Evolutionary conservation across 2,888 invertebrate species (phyloP).

Genomic region (Lasioglossum morio): DNA sequence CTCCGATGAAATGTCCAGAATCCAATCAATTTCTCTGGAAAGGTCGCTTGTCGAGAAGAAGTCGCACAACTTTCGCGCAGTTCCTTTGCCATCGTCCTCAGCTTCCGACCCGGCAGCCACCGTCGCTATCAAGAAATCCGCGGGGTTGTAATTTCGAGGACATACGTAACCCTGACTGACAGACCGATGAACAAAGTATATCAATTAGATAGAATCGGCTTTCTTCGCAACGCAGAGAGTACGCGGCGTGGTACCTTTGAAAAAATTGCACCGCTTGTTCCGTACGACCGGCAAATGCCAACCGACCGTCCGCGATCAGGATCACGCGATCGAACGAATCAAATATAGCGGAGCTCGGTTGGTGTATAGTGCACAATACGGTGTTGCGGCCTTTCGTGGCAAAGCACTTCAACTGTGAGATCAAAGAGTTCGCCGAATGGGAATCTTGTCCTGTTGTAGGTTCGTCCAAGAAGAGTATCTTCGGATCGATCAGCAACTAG

Average conservation of each 20-base stretch:
- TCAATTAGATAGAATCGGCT: background rate
- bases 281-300: slow-evolving; percentile 93
- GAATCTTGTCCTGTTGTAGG: slow-evolving; percentile 98
- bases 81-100: slow-evolving; percentile 89
- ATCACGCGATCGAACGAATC: slow-evolving; percentile 92
- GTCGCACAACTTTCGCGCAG: slow-evolving; percentile 91
- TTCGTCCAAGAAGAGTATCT: slow-evolving; percentile 97
- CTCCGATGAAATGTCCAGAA: slow-evolving; percentile 86
- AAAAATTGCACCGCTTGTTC: slow-evolving; percentile 89
- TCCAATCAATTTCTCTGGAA: slow-evolving; percentile 91
- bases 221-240: background rate
- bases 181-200: background rate
- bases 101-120: slow-evolving; percentile 92
- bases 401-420: slow-evolving; percentile 89
- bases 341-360: slow-evolving; percentile 95
- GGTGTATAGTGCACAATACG: slow-evolving; percentile 96
- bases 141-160: slow-evolving; percentile 94
- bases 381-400: slow-evolving; percentile 91
- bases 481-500: slow-evolving; percentile 94
- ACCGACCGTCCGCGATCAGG: slow-evolving; percentile 93
- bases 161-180: slow-evolving; percentile 90
- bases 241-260: slow-evolving; percentile 86
- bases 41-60: slow-evolving; percentile 92
- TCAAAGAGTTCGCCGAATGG: slow-evolving; percentile 94
- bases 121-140: slow-evolving; percentile 95